Evolutionary conservation across 2,888 invertebrate genomes (phyloP), one percentile per base, ranked within the genome.

Genomic region (Dryobota labecula): DNA sequence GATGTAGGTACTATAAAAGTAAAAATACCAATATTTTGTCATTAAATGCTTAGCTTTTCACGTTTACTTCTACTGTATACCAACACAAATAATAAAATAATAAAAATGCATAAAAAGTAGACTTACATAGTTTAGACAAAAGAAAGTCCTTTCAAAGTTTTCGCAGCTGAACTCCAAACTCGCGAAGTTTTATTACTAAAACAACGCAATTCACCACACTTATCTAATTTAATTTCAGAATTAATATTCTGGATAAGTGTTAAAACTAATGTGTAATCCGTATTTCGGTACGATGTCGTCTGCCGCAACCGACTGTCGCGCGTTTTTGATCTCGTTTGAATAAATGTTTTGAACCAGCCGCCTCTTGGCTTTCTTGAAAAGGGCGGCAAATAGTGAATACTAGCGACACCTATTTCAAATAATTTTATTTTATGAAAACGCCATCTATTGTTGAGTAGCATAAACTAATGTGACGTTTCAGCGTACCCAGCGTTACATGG

Each of bases 261-360:
- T 57, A 36, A 61, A 79, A 76, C 51, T 70, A 36, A 68, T 63
- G 38, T 51, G 45, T 60, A 63, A 51, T 60, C 67, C 75, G 76
- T 75, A 74, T 63, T 73, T 75, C 57, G 68, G 33, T 73, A 58
- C 56, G 54, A 69, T 71, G 70, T 72, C 82, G 86, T 76, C 80
- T 79, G 85, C 86, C 88, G 86, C 92, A 88, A 86, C 90, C 92
- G 92, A 80, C 90, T 91, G 90, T 87, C 90, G 90, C 94, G 93
- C 91, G 92, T 90, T 94, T 94, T 94, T 93, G 93, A 92, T 92
- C 90, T 92, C 91, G 93, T 92, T 94, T 94, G 93, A 92, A 90
- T 91, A 89, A 87, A 86, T 88, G 90, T 91, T 95, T 95, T 93
- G 90, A 95, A 95, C 91, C 88, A 88, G 90, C 92, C 92, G 93